Evolutionary conservation across 2,888 invertebrate genomes (phyloP), one percentile per base, ranked within the genome.

Genomic region (Cerceris ruficornis): DNA sequence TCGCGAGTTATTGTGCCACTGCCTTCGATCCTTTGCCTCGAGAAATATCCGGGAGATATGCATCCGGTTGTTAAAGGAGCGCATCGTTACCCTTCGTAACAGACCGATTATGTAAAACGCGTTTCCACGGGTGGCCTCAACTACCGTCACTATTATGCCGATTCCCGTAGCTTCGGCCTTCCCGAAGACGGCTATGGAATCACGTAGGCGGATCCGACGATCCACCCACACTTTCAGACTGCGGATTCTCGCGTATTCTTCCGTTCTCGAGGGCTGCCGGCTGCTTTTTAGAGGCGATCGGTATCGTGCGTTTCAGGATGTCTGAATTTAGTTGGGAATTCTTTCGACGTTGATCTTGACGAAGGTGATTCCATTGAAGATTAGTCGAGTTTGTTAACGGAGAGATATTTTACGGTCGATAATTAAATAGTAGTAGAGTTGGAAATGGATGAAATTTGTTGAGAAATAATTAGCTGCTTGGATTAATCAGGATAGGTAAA

Each of bases 101-200:
- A 68, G 73, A 72, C 75, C 86, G 87, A 88, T 88, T 88, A 88
- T 88, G 88, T 85, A 88, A 88, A 88, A 81, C 81, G 65, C 69
- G 77, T 77, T 85, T 81, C 84, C 84, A 81, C 85, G 88, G 88
- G 86, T 88, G 88, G 86, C 81, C 84, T 81, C 72, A 55, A 64
- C 77, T 71, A 74, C 65, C 66, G 43, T 61, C 76, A 71, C 72
- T 68, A 75, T 77, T 73, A 72, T 62, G 67, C 78, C 66, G 68
- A 75, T 74, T 49, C 67, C 4, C 43, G 43, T 50, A 49, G 15
- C 9, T 55, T 60, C 66, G 64, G 62, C 67, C 75, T 69, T 64
- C 54, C 55, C 59, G 11, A 15, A n/a, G 6, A 60, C 68, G 61
- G 58, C 72, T 39, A 59, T 67, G 75, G 71, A 77, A 86, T 77